Conservation (phyloP, 2,797 vertebrate species). For the Lemur catta region DNA sequence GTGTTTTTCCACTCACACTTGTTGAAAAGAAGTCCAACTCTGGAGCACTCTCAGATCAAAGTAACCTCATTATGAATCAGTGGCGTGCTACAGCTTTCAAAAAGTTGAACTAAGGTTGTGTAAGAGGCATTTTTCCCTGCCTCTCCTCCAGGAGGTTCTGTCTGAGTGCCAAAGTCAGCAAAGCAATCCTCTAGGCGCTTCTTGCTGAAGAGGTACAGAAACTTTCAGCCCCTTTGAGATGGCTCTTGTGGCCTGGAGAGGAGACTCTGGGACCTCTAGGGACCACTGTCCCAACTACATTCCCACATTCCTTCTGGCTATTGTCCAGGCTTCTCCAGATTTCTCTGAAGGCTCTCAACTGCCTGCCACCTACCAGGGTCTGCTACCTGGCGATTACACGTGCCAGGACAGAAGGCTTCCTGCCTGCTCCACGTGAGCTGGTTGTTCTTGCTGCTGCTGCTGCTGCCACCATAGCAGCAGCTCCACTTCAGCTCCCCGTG, state of each 20-base stretch:
- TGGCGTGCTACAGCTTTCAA: slow-evolving; percentile 17
- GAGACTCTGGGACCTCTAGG: neutral
- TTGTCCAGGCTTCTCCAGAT: neutral
- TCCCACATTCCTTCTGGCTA: neutral
- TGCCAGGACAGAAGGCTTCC: neutral
- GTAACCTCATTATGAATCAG: neutral
- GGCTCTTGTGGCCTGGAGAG: neutral
- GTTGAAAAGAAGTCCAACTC: neutral
- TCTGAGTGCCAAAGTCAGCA: slow-evolving; percentile 22
- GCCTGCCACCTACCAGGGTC: neutral
- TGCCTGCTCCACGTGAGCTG: neutral
- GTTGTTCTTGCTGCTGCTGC: neutral
- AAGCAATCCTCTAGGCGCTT: neutral
- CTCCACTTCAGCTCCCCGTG: neutral
- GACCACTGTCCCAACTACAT: neutral
- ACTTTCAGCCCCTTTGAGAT: neutral
- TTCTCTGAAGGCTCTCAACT: neutral
- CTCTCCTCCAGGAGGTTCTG: neutral
- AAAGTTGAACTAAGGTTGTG: neutral
- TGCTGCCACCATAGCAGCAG: no score
- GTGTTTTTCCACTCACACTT: neutral
- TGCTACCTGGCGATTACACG: neutral
- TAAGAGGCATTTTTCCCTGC: slow-evolving; percentile 38
- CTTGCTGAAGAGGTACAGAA: neutral
- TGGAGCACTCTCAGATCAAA: neutral